phyloP scores from a whole-genome alignment of 2,113 vertebrate species.

The Hirundichthys speculiger region DNA sequence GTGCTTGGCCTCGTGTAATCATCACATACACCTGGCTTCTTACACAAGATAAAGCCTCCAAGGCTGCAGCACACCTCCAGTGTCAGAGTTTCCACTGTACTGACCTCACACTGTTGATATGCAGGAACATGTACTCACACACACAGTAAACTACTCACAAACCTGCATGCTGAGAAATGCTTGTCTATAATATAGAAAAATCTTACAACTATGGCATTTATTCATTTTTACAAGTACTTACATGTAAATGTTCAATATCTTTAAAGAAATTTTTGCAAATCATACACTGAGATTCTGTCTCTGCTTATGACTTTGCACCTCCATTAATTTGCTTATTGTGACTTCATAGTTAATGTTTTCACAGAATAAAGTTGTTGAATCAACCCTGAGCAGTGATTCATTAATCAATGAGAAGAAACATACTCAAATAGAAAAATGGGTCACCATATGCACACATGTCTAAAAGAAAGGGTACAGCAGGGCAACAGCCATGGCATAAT shows the following conservation, averaged over 20 bases:
- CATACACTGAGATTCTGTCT: not conserved
- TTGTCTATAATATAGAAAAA: no score
- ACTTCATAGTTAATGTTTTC: conserved; percentile 1
- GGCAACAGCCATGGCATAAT: conserved; percentile 34
- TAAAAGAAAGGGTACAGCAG: conserved; percentile 13
- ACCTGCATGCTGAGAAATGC: not conserved
- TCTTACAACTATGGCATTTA: no score
- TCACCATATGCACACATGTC: conserved; percentile 28
- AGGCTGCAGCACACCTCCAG: conserved; percentile 47
- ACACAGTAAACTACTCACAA: not conserved
- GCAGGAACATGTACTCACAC: conserved; percentile 28
- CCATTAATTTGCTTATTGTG: conserved; percentile 5
- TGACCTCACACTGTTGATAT: conserved; percentile 58
- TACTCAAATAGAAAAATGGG: conserved; percentile 25
- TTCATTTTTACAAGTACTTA: no score
- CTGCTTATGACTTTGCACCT: not conserved
- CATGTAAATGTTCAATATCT: no score
- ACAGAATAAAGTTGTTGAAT: conserved; percentile 32
- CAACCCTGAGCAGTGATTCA: conserved; percentile 10
- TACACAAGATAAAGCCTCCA: conserved; percentile 45
- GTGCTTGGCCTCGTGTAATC: not conserved
- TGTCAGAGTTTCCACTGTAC: conserved; percentile 60
- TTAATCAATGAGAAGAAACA: conserved; percentile 30
- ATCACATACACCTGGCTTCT: conserved; percentile 68
- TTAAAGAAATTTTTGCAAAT: no score